Base-by-base conservation (phyloP, 2,113 vertebrate species). In the Deroptyus accipitrinus region DNA sequence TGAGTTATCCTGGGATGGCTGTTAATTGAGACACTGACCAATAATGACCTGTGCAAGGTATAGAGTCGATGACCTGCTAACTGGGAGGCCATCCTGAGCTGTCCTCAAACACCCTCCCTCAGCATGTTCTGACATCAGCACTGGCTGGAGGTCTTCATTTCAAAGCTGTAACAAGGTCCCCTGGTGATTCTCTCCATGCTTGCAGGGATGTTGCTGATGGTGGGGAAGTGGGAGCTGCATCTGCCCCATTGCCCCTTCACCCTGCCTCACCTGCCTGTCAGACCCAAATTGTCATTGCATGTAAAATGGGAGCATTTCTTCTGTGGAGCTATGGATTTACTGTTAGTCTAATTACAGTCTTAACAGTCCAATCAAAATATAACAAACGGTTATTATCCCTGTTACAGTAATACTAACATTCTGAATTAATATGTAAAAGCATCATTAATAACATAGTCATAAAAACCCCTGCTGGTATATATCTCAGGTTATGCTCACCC, bases 301-400 rank as follows among this genome's bases (percentile, higher is more conserved):
- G 46, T 39, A 48, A 39, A 78, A 28, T 0, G 10, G 75, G 57
- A 84, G 51, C 9, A 9, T 16, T 39, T 57, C 41, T 73, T 57
- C 74, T 28, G 22, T 13, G 39, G 49, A 91, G 88, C 66, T 54
- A 10, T 1, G 1, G 66, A 46, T 70, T 78, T 86, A 24, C n/a
- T 61, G 46, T 31, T 46, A 51, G 46, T 28, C 51, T 91, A 72
- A 82, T 52, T 72, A 37, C n/a, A 82, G 52, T 15, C 88, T 44
- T 30, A 77, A 44, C 54, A 54, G 25, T 10, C 86, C n/a, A 64
- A 87, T 89, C 86, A 75, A 66, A 92, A 63, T 12, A 51, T 35
- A 84, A 75, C 69, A 77, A 86, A 81, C 33, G 57, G 51, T 91
- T 89, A 63, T 94, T 84, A 92, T 84, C 46, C 69, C 73, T n/a